These are phyloP conservation scores for Nebria ingens DNA, from an alignment of 1,140 invertebrate genomes.

Conservation along the genomic window DNA sequence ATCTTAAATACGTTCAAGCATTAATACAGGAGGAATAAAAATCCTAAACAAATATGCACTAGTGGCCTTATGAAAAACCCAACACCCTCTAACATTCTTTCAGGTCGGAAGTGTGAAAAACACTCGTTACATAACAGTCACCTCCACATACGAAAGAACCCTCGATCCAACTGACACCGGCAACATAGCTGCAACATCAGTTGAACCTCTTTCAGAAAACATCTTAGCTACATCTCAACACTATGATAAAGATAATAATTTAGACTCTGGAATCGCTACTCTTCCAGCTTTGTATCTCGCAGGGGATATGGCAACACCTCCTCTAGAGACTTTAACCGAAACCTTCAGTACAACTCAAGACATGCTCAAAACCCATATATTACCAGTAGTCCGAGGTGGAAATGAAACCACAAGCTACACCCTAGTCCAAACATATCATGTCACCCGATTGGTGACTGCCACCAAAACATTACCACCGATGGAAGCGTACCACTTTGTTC, in stretches of 20 bases:
- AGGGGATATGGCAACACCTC: slow-evolving; percentile 62
- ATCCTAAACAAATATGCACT: neutral
- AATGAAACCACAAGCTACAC: slow-evolving; percentile 65
- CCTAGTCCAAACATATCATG: slow-evolving; percentile 76
- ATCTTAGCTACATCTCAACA: slow-evolving; percentile 68
- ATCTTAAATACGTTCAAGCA: neutral
- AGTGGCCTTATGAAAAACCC: neutral
- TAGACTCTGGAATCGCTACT: slow-evolving; percentile 69
- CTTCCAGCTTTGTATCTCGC: slow-evolving; percentile 67
- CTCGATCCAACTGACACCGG: slow-evolving; percentile 48
- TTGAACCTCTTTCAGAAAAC: slow-evolving; percentile 74
- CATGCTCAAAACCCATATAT: slow-evolving; percentile 74
- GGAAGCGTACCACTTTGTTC: slow-evolving; percentile 76
- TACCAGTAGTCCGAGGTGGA: slow-evolving; percentile 63
- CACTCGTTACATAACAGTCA: slow-evolving; percentile 74
- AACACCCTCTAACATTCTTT: too few species aligned
- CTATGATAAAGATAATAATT: slow-evolving; percentile 57
- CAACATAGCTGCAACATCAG: slow-evolving; percentile 40
- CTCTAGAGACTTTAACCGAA: slow-evolving; percentile 78
- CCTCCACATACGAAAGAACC: slow-evolving; percentile 67
- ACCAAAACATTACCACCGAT: slow-evolving; percentile 79
- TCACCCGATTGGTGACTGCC: slow-evolving; percentile 74
- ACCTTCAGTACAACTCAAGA: slow-evolving; percentile 82
- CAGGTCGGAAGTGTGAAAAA: slow-evolving; percentile 78
- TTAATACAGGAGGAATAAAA: neutral